Conservation (phyloP, 2,113 vertebrate species). For the Helogale parvula region DNA sequence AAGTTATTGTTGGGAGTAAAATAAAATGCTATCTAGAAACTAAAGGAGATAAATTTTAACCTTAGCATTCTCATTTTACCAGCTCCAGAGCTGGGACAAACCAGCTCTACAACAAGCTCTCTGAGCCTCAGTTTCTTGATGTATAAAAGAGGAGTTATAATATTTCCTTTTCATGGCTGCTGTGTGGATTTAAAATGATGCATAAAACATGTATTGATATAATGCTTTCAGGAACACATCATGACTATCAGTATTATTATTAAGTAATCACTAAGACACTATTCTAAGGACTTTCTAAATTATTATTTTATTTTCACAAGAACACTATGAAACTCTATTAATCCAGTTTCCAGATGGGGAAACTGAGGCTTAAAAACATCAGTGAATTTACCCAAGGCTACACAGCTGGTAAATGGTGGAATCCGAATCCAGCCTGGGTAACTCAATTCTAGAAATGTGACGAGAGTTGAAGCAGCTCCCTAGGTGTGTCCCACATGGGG, state of each 20-base stretch:
- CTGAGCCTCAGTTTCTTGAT: neutral
- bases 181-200: neutral
- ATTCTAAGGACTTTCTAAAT: neutral
- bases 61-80: neutral
- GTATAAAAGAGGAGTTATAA: neutral
- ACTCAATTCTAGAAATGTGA: neutral
- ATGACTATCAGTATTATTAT: neutral
- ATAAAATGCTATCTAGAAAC: neutral
- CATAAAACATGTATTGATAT: neutral
- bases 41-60: neutral
- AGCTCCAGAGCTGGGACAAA: neutral
- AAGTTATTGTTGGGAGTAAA: neutral
- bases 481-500: fast-evolving
- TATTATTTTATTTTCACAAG: neutral
- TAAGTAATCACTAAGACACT: neutral
- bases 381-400: neutral
- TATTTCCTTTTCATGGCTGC: neutral
- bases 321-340: neutral
- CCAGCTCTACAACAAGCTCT: neutral
- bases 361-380: neutral
- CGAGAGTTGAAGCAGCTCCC: neutral
- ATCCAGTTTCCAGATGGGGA: neutral
- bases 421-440: neutral
- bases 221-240: neutral
- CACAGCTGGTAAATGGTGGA: neutral